Percentiles rank a stretch among this genome's conserved stretches.
These are phyloP conservation scores for Zootermopsis nevadensis DNA, from an alignment of 2,888 invertebrate genomes.

Conservation along the genomic window DNA sequence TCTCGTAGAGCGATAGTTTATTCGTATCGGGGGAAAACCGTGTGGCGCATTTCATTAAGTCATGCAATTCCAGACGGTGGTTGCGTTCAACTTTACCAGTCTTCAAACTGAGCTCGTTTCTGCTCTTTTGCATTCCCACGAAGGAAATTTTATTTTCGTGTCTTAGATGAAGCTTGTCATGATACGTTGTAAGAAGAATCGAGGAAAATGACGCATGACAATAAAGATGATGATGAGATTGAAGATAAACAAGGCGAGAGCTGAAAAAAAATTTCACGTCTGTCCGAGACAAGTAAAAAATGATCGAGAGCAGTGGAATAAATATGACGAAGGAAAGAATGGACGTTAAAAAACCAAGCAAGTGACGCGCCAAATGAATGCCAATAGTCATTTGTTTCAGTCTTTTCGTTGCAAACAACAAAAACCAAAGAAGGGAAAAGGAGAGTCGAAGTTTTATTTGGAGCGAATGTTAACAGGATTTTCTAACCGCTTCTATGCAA, in stretches of 20 bases:
- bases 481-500: too few relatives aligned
- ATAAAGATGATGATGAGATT: slow-evolving; percentile 41
- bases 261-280: slow-evolving; percentile 22
- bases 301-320: background rate
- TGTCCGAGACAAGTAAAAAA: background rate
- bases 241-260: slow-evolving; percentile 34
- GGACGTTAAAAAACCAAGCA: background rate
- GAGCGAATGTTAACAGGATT: too few relatives aligned
- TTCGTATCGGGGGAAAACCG: too few relatives aligned
- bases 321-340: background rate
- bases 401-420: background rate
- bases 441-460: too few relatives aligned
- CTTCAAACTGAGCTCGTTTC: too few relatives aligned
- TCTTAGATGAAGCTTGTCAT: background rate
- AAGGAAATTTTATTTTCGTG: background rate
- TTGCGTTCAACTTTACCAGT: too few relatives aligned
- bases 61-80: too few relatives aligned
- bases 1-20: too few relatives aligned
- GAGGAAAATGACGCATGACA: slow-evolving; percentile 36
- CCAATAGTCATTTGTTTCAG: background rate
- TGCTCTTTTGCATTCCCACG: background rate
- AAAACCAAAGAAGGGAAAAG: too few relatives aligned
- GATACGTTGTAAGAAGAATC: background rate
- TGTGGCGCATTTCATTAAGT: too few relatives aligned
- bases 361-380: background rate